These are phyloP conservation scores for honey bee (Apis mellifera) DNA, from an alignment of 1,140 invertebrate species.

Conservation along the genomic window DNA sequence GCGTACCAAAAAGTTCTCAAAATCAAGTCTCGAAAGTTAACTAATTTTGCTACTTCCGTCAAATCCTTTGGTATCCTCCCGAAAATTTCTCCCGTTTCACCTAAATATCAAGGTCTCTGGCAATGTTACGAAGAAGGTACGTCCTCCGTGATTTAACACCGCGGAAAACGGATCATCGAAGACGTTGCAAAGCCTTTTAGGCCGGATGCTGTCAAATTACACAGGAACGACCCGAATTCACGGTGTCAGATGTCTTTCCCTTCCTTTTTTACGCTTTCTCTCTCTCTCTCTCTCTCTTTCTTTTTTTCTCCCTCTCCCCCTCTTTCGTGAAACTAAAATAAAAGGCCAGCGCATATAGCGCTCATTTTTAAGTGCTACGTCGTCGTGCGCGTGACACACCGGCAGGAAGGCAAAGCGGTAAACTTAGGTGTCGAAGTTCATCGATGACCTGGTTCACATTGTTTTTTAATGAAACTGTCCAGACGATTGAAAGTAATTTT, in stretches of 20 bases:
- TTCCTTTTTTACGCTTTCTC: background rate
- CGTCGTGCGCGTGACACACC: constrained; percentile 50
- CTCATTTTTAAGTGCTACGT: constrained; percentile 54
- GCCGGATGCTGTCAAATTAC: constrained; percentile 57
- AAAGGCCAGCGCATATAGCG: constrained; percentile 3
- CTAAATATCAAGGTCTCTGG: constrained; percentile 5
- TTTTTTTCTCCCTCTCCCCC: too few relatives aligned
- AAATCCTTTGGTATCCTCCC: background rate
- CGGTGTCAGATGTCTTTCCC: background rate
- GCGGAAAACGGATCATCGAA: constrained; percentile 44
- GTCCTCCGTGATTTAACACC: constrained; percentile 33
- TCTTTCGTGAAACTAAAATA: constrained; percentile 26
- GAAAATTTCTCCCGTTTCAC: constrained; percentile 5
- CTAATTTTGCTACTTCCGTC: too few relatives aligned
- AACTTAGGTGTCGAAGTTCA: constrained; percentile 48
- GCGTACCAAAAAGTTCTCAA: background rate
- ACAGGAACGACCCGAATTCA: constrained; percentile 51
- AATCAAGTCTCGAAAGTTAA: background rate
- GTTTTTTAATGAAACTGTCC: constrained; percentile 47
- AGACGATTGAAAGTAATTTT: constrained; percentile 32
- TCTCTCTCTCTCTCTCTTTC: too few relatives aligned
- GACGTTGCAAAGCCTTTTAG: constrained; percentile 52
- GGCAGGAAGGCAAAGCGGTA: constrained; percentile 33
- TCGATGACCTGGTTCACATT: constrained; percentile 54
- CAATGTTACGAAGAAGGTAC: background rate